Evolutionary conservation across 1,140 invertebrate genomes (phyloP).

Genomic region (Marisa cornuarietis): DNA sequence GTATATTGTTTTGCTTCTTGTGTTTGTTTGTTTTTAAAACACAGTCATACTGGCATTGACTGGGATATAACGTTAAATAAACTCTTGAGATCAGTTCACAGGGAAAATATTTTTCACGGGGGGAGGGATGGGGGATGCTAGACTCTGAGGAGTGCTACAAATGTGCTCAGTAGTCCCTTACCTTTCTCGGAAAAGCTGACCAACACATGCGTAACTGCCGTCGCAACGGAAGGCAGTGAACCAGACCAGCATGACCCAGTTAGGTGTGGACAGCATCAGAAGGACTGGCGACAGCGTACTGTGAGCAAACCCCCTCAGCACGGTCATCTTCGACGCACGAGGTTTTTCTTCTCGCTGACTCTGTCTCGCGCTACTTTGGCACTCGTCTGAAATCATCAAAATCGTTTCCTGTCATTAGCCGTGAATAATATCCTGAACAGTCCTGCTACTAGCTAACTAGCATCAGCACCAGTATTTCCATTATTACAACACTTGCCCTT

Average conservation of each 20-base stretch:
- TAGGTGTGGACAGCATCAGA: slow-evolving; percentile 53
- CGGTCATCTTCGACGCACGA: neutral
- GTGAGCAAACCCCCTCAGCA: slow-evolving; percentile 36
- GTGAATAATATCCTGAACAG: no score
- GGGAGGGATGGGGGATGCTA: neutral
- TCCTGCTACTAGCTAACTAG: no score
- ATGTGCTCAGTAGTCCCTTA: neutral
- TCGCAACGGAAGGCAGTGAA: slow-evolving; percentile 53
- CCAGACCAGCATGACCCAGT: slow-evolving; percentile 59
- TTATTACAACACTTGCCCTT: no score
- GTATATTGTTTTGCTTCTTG: no score
- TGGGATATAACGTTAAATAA: neutral
- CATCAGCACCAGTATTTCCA: no score
- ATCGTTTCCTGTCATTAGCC: neutral
- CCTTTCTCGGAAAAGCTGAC: slow-evolving; percentile 28
- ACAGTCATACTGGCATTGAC: no score
- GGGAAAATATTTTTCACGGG: no score
- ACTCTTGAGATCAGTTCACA: neutral
- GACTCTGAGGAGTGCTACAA: neutral
- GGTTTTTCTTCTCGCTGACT: neutral
- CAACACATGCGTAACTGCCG: slow-evolving; percentile 54
- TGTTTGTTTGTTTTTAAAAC: no score
- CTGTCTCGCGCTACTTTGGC: neutral
- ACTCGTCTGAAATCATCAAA: neutral
- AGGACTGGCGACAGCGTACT: slow-evolving; percentile 50